Evolutionary conservation across 2,797 vertebrate genomes (phyloP).

Genomic region (Pampus argenteus): DNA sequence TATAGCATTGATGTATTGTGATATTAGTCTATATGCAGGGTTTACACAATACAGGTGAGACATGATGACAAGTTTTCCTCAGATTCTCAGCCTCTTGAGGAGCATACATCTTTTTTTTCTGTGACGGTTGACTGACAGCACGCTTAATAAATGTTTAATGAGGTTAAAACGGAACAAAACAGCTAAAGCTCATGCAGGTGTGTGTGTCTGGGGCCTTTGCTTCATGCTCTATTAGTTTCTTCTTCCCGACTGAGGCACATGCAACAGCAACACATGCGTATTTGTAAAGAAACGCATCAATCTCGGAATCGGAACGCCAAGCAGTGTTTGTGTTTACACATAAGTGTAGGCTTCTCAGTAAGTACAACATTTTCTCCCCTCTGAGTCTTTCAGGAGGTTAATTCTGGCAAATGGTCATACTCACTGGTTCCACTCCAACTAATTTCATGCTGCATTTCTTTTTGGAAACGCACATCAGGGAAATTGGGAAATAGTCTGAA

Average conservation of each 20-base stretch:
- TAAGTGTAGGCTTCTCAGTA: constrained; percentile 29
- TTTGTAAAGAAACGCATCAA: constrained; percentile 22
- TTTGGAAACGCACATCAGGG: constrained; percentile 40
- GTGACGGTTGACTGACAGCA: constrained; percentile 11
- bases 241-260: constrained; percentile 29
- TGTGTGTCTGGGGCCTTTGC: constrained; percentile 37
- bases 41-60: constrained; percentile 3
- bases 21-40: constrained; percentile 1
- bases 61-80: constrained; percentile 4
- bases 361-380: constrained; percentile 10
- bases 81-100: constrained; percentile 19
- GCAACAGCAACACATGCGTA: constrained; percentile 7
- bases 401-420: constrained; percentile 37
- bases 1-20: background rate
- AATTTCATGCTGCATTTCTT: constrained; percentile 46
- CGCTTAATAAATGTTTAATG: constrained; percentile 51
- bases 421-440: constrained; percentile 34
- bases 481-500: constrained; percentile 22
- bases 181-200: constrained; percentile 34
- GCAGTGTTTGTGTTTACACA: constrained; percentile 28
- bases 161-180: constrained; percentile 55
- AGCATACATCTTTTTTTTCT: constrained; percentile 1
- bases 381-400: constrained; percentile 38
- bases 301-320: constrained; percentile 29
- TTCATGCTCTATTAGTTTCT: constrained; percentile 46